Conservation (phyloP, 2,888 invertebrate genomes). For the Microctonus hyperodae region DNA sequence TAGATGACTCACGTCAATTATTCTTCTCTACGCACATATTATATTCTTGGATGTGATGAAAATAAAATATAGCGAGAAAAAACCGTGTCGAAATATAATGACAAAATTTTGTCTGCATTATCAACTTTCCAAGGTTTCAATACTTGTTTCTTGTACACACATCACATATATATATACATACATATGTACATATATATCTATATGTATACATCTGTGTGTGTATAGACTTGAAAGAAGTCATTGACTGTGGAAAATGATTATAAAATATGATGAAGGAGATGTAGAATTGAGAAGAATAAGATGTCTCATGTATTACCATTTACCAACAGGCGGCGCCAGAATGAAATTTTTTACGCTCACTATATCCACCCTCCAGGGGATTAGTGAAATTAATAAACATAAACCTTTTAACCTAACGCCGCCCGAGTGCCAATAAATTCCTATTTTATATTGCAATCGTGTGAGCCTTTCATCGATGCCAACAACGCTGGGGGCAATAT, state of each 20-base stretch:
- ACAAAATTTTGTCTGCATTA: not conserved
- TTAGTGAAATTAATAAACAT: slow-evolving; percentile 61
- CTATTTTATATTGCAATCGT: slow-evolving; percentile 54
- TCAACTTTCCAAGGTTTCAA: not conserved
- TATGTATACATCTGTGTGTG: not conserved
- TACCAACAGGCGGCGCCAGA: slow-evolving; percentile 18
- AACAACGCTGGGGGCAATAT: not conserved
- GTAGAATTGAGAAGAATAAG: slow-evolving; percentile 9
- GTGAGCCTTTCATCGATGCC: slow-evolving; percentile 1
- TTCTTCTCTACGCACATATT: slow-evolving; percentile 18
- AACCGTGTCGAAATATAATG: not conserved
- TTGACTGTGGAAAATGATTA: slow-evolving; percentile 4
- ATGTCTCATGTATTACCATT: slow-evolving; percentile 16
- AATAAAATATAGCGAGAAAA: not conserved
- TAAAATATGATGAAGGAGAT: not conserved
- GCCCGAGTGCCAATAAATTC: slow-evolving; percentile 55
- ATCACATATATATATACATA: no score
- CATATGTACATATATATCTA: not conserved
- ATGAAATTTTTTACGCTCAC: slow-evolving; percentile 27
- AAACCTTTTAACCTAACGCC: slow-evolving; percentile 60
- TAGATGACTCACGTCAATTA: slow-evolving; percentile 9
- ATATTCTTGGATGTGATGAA: slow-evolving; percentile 11
- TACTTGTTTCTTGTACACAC: no score
- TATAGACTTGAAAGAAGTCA: not conserved
- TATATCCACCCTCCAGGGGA: slow-evolving; percentile 43